A percentile compares a stretch with the other conserved stretches of the same genome.
These are phyloP conservation scores for Ophraella communa DNA, from an alignment of 2,888 invertebrate species.

Conservation along the genomic window DNA sequence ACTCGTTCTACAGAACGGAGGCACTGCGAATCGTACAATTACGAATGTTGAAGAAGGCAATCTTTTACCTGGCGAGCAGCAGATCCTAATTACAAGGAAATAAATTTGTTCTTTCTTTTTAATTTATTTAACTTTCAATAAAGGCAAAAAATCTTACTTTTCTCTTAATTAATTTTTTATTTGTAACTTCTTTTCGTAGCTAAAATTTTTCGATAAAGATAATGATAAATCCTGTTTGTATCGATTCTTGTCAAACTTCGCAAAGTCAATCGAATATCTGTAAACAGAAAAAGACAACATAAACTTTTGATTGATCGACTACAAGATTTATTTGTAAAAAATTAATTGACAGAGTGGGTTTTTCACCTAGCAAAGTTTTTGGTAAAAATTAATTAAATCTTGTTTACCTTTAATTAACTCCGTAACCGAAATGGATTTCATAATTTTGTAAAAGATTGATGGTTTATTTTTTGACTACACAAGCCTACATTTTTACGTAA, in stretches of 20 bases:
- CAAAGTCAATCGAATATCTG: background rate
- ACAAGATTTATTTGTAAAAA: background rate
- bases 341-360: background rate
- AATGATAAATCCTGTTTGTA: no score
- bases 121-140: background rate
- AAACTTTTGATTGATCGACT: background rate
- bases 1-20: background rate
- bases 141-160: background rate
- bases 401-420: background rate
- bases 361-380: background rate
- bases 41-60: slow-evolving; percentile 36
- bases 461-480: background rate
- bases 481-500: no score
- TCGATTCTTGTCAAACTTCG: background rate
- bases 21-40: slow-evolving; percentile 25
- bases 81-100: slow-evolving; percentile 32
- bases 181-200: background rate
- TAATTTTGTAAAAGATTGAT: background rate
- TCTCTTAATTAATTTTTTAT: background rate
- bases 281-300: background rate
- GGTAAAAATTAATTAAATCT: background rate
- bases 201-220: background rate
- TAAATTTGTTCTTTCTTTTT: slow-evolving; percentile 30
- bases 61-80: slow-evolving; percentile 36
- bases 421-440: background rate